Base-by-base conservation (phyloP, 2,113 vertebrate genomes). In the Axis porcinus region DNA sequence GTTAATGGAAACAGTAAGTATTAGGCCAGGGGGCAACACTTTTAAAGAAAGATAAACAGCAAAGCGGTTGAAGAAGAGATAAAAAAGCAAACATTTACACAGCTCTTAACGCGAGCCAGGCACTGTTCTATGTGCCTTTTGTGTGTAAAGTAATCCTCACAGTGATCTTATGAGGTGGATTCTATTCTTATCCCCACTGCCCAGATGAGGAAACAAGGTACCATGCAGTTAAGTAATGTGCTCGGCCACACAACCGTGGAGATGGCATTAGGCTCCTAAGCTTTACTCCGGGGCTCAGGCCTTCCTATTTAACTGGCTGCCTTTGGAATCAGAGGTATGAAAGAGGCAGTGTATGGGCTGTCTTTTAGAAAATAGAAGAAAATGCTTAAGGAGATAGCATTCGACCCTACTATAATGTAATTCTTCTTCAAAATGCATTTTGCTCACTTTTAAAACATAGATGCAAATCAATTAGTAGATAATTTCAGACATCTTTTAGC, bases 31-130 rank as follows among this genome's bases (percentile, higher is more conserved):
- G 58, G 30, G 28, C 3, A 57, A 40, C 9, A 13, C 14, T 94
- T 85, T 57, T 62, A 86, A 92, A 96, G 57, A 92, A 84, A 97
- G 79, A 83, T 43, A 90, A 88, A 45, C 33, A 74, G 50, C 30
- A 40, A 84, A 88, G 50, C 19, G 81, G 36, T 50, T 70, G 55
- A 92, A 52, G 14, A 97, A 19, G 50, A 96, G 74, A 62, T 86
- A 17, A 82, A 92, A 74, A 19, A 87, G 45, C 93, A 79, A 94
- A 94, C 19, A 58, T 52, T 91, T 25, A 27, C 23, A 9, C 50
- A 57, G 55, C 33, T 50, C 14, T 89, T 86, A n/a, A 15, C 14
- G 55, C 9, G 45, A 79, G 16, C 43, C 16, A 21, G 67, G 60
- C 5, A 1, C 50, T 94, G 50, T 58, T 92, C 55, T 54, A 6